Evolutionary conservation across 1,140 invertebrate species (phyloP).

Genomic region (Kradibia gibbosae): DNA sequence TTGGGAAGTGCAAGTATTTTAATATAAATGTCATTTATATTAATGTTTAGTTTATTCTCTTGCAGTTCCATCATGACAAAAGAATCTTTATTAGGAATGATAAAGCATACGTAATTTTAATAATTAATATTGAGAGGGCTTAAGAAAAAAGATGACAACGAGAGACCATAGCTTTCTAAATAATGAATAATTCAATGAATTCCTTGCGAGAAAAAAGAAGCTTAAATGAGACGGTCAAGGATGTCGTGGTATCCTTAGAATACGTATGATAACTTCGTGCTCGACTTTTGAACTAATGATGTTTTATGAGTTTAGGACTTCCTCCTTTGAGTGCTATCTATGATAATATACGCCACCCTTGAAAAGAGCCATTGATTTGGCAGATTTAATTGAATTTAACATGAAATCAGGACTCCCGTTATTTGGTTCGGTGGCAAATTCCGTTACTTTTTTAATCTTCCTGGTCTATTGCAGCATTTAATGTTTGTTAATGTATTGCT

Average conservation of each 20-base stretch:
- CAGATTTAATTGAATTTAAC: not conserved
- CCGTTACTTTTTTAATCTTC: not conserved
- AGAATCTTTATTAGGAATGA: not conserved
- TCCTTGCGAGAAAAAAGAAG: not conserved
- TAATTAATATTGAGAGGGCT: not conserved
- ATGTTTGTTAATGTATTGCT: too few species aligned
- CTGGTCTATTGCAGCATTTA: too few species aligned
- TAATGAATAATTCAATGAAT: slow-evolving; percentile 40
- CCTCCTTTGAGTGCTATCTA: slow-evolving; percentile 18
- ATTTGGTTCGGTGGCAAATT: not conserved
- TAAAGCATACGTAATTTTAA: not conserved
- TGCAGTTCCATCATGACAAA: not conserved
- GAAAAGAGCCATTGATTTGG: not conserved
- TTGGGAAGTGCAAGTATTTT: not conserved
- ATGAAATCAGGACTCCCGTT: not conserved
- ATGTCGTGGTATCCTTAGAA: not conserved
- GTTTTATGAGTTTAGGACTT: slow-evolving; percentile 32
- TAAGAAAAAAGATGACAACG: not conserved
- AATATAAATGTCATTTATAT: not conserved
- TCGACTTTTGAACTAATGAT: slow-evolving; percentile 44
- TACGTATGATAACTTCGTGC: slow-evolving; percentile 11
- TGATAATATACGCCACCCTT: slow-evolving; percentile 1
- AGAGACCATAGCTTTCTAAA: not conserved
- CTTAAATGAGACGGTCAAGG: slow-evolving; percentile 12
- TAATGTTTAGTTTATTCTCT: not conserved